These are phyloP conservation scores for Apamea epomidion DNA, from an alignment of 2,888 invertebrate genomes.

Conservation along the genomic window DNA sequence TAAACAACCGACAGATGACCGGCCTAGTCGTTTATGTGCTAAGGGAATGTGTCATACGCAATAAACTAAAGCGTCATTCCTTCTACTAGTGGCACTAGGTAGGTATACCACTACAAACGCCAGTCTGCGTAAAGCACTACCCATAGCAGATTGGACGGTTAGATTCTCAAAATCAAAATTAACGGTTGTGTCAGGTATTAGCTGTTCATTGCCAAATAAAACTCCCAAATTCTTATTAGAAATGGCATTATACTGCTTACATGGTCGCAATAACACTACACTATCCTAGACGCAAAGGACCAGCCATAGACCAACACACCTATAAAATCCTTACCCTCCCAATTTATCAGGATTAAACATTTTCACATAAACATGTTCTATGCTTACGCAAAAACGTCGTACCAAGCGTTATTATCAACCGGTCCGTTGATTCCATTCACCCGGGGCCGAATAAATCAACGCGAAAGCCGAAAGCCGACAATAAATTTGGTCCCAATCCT, in stretches of 20 bases:
- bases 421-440: constrained; percentile 81
- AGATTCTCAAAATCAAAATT: background rate
- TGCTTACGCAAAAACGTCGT: constrained; percentile 67
- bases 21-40: no score
- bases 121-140: no score
- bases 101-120: no score
- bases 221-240: background rate
- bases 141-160: background rate
- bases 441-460: constrained; percentile 87
- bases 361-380: constrained; percentile 66
- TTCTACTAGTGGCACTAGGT: no score
- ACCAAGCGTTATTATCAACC: constrained; percentile 80
- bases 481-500: constrained; percentile 89
- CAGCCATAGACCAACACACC: background rate
- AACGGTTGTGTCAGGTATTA: background rate
- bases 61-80: no score
- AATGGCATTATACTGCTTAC: background rate
- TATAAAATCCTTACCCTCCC: constrained; percentile 49
- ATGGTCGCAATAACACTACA: background rate
- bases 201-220: background rate
- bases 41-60: no score
- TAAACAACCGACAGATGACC: no score
- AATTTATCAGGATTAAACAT: constrained; percentile 66
- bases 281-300: background rate
- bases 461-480: constrained; percentile 86